Evolutionary conservation across 1,140 invertebrate genomes (phyloP).

Genomic region (Megalopta genalis): DNA sequence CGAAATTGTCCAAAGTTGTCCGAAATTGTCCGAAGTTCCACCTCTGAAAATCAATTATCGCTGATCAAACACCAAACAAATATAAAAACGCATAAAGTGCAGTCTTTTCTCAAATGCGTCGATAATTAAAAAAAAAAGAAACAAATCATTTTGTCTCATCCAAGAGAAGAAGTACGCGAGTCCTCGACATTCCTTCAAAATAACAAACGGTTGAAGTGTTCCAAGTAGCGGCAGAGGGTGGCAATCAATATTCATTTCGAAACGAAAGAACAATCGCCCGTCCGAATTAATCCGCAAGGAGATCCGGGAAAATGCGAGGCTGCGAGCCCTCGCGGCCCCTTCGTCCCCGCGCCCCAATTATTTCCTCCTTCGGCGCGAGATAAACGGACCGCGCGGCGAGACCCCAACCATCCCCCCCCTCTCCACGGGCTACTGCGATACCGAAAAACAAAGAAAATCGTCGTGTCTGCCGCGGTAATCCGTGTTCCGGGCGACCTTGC

Average conservation of each 20-base stretch:
- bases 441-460: background rate
- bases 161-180: too few species aligned
- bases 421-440: background rate
- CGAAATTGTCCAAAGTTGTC: too few species aligned
- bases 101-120: too few species aligned
- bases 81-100: too few species aligned
- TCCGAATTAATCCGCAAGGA: conserved; percentile 3
- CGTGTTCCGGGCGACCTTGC: background rate
- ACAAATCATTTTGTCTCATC: too few species aligned
- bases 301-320: background rate
- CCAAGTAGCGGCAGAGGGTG: background rate
- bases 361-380: background rate
- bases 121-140: too few species aligned
- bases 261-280: background rate
- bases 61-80: too few species aligned
- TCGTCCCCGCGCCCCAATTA: background rate
- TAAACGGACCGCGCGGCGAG: conserved; percentile 4
- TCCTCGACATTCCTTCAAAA: too few species aligned
- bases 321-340: background rate
- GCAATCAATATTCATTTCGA: background rate
- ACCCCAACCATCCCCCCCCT: too few species aligned
- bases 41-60: too few species aligned
- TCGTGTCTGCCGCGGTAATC: conserved; percentile 2
- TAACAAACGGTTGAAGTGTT: too few species aligned
- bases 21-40: too few species aligned